Percentiles rank a stretch among this genome's conserved stretches.
phyloP scores from a whole-genome alignment of 2,888 invertebrate genomes.

The Antheraea assamensis region DNA sequence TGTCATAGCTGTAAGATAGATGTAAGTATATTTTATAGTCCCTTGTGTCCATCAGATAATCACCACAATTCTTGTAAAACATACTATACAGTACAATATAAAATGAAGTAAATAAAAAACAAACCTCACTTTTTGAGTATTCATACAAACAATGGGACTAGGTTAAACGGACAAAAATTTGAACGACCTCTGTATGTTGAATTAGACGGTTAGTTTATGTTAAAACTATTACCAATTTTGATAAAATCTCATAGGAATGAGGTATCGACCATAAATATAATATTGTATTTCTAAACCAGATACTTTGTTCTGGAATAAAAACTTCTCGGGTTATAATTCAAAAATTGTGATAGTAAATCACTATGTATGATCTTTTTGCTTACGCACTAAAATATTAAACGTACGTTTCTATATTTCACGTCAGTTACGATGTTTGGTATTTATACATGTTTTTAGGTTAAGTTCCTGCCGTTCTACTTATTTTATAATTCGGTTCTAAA shows the following conservation, averaged over 20 bases:
- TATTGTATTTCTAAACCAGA: constrained; percentile 2
- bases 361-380: not conserved
- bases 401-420: not conserved
- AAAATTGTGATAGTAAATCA: not conserved
- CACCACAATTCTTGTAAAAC: too few relatives aligned
- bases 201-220: too few relatives aligned
- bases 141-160: too few relatives aligned
- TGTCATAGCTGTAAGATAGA: too few relatives aligned
- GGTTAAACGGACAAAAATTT: too few relatives aligned
- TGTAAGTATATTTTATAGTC: too few relatives aligned
- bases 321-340: not conserved
- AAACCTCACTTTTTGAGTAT: too few relatives aligned
- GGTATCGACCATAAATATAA: not conserved
- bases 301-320: not conserved
- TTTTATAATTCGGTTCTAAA: not conserved
- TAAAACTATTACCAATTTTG: not conserved
- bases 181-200: too few relatives aligned
- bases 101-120: too few relatives aligned
- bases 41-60: too few relatives aligned
- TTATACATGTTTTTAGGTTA: constrained; percentile 4
- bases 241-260: not conserved
- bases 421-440: not conserved
- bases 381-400: not conserved
- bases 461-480: not conserved
- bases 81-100: too few relatives aligned